phyloP scores from a whole-genome alignment of 1,140 invertebrate genomes.

The Neotoxoptera formosana region DNA sequence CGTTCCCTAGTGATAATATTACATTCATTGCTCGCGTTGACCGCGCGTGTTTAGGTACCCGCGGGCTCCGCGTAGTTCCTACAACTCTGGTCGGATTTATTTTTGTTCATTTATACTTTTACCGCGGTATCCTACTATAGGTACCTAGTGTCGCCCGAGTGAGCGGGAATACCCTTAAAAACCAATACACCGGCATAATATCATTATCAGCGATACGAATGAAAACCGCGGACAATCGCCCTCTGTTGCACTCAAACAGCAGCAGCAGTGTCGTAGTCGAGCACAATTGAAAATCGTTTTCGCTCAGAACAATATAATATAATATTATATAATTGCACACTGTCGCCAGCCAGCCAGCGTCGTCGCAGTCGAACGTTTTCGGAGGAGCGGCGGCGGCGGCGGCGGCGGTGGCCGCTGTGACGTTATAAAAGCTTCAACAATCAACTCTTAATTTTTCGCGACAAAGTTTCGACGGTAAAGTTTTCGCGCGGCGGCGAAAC shows the following conservation, averaged over 20 bases:
- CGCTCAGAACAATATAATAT: not conserved
- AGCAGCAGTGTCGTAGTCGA: too few species aligned
- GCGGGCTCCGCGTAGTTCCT: not conserved
- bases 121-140: not conserved
- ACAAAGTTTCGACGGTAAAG: constrained; percentile 13
- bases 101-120: not conserved
- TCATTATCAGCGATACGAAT: not conserved
- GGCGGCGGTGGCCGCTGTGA: not conserved
- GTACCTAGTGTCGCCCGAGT: too few species aligned
- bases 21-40: not conserved
- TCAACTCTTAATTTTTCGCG: constrained; percentile 7
- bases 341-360: not conserved
- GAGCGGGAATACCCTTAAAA: too few species aligned
- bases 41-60: too few species aligned
- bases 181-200: too few species aligned
- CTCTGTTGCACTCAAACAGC: not conserved
- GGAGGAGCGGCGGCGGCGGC: too few species aligned
- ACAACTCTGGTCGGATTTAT: not conserved
- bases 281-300: not conserved
- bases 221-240: not conserved
- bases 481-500: not conserved
- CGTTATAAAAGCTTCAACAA: constrained; percentile 21
- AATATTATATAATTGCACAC: not conserved
- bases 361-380: not conserved
- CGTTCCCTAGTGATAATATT: too few species aligned